A percentile compares a stretch with the other conserved stretches of the same genome.
These are phyloP conservation scores for Oreohelix idahoensis DNA, from an alignment of 1,140 invertebrate species.

Conservation along the genomic window DNA sequence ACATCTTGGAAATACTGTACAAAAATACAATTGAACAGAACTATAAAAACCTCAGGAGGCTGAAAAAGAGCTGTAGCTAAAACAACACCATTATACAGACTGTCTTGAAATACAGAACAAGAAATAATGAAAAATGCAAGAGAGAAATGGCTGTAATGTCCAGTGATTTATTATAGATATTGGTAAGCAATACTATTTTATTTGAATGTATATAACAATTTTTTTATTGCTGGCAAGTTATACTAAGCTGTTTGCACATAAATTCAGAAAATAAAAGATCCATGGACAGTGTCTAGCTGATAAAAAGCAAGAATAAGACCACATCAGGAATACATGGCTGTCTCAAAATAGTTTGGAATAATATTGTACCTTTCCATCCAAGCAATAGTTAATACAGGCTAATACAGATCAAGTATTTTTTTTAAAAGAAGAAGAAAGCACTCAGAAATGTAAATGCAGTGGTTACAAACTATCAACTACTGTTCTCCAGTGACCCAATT, in stretches of 20 bases:
- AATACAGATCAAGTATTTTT: too few relatives aligned
- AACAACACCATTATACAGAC: not conserved
- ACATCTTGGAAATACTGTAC: not conserved
- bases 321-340: too few relatives aligned
- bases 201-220: not conserved
- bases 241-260: not conserved
- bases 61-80: not conserved
- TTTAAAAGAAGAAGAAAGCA: too few relatives aligned
- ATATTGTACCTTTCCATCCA: too few relatives aligned
- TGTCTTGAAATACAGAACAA: not conserved
- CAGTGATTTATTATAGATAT: not conserved
- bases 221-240: not conserved
- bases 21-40: constrained; percentile 1
- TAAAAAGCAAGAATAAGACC: not conserved
- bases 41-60: not conserved
- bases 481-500: too few relatives aligned
- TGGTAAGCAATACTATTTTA: not conserved
- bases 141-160: not conserved
- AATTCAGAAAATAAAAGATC: not conserved
- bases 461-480: too few relatives aligned
- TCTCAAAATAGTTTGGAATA: too few relatives aligned
- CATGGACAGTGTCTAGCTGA: not conserved
- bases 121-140: constrained; percentile 1
- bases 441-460: too few relatives aligned
- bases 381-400: too few relatives aligned